These are phyloP conservation scores for Sorex maritimensis DNA, from an alignment of 2,797 vertebrate genomes.

Conservation along the genomic window DNA sequence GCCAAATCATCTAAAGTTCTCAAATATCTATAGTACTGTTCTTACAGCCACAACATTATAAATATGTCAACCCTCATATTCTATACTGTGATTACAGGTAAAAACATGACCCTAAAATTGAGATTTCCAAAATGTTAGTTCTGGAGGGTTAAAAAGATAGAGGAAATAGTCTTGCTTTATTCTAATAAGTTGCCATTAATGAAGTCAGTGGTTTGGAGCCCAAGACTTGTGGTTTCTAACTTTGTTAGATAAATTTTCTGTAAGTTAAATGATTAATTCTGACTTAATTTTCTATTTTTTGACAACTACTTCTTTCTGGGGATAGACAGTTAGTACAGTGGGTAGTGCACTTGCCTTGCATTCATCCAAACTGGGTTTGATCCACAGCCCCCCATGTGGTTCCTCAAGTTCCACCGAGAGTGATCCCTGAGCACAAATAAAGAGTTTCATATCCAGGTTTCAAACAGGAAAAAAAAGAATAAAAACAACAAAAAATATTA, in stretches of 20 bases:
- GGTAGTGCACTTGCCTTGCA: too few species aligned
- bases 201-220: neutral
- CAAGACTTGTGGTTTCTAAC: slow-evolving; percentile 6
- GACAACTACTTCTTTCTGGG: neutral
- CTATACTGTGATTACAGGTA: neutral
- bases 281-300: neutral
- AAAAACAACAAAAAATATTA: too few species aligned
- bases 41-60: neutral
- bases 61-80: neutral
- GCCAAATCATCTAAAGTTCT: neutral
- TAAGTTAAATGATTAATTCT: slow-evolving; percentile 24
- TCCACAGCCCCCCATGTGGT: too few species aligned
- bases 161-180: slow-evolving; percentile 22
- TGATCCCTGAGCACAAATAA: too few species aligned
- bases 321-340: too few species aligned
- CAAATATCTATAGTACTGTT: neutral
- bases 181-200: neutral
- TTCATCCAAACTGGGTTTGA: too few species aligned
- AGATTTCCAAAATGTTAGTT: neutral
- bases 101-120: neutral
- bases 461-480: too few species aligned
- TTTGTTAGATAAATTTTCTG: neutral
- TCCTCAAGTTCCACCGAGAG: too few species aligned
- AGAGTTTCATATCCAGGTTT: too few species aligned
- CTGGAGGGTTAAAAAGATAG: neutral